A percentile compares a stretch with the other conserved stretches of the same genome.
Conservation (phyloP, 35 echinoderm and acorn worm species). For the Ophiothrix spiculata region DNA sequence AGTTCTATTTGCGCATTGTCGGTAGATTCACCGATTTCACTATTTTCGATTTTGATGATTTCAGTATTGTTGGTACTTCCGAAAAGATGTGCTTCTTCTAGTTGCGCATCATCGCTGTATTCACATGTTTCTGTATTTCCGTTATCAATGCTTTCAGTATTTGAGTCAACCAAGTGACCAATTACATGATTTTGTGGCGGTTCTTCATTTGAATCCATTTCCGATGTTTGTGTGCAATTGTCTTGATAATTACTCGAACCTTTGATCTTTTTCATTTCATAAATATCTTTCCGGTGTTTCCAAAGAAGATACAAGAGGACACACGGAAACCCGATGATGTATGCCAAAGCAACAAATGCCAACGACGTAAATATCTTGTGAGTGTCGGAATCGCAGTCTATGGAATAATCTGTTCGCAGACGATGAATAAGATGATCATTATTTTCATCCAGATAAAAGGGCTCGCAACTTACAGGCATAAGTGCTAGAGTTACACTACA, state of each 20-base stretch:
- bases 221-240: not conserved
- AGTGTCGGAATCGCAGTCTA: not conserved
- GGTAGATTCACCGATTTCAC: no score
- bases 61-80: no score
- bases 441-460: conserved; percentile 11
- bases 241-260: not conserved
- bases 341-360: not conserved
- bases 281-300: not conserved
- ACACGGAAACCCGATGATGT: conserved; percentile 35
- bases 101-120: no score
- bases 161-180: not conserved
- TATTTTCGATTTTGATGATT: no score
- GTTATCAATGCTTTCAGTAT: not conserved
- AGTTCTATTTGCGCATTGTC: no score
- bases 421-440: not conserved
- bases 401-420: conserved; percentile 37
- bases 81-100: no score
- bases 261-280: not conserved
- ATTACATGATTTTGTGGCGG: not conserved
- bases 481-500: conserved; percentile 39
- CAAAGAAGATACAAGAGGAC: conserved; percentile 20
- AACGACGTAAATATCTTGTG: not conserved
- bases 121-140: no score
- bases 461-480: conserved; percentile 24
- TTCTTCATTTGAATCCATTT: not conserved